phyloP scores from a whole-genome alignment of 2,797 vertebrate species.

The Florisuga fusca region DNA sequence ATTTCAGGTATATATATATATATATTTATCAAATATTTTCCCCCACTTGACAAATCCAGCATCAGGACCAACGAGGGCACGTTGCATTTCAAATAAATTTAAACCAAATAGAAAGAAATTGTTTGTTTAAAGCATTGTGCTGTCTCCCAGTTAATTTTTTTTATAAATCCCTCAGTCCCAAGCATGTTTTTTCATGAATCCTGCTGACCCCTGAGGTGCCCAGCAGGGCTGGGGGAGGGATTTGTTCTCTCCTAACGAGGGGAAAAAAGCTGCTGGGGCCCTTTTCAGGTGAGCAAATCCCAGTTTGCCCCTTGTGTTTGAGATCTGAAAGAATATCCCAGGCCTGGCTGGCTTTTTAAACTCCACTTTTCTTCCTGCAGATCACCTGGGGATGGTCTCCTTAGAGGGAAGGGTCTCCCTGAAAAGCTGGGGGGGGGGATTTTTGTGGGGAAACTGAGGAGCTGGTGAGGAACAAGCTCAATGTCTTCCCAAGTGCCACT shows the following conservation, averaged over 20 bases:
- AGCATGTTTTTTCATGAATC: not conserved
- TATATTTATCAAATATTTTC: not conserved
- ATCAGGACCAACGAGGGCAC: not conserved
- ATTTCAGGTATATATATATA: too few species aligned
- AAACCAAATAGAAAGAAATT: too few species aligned
- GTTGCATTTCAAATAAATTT: not conserved
- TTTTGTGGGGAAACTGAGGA: too few species aligned
- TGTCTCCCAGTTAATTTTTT: not conserved
- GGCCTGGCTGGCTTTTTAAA: not conserved
- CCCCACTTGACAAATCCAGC: not conserved
- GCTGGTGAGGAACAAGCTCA: too few species aligned
- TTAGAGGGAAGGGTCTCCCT: too few species aligned
- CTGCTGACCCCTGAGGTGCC: not conserved
- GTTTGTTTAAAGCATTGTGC: not conserved
- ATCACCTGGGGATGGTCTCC: too few species aligned
- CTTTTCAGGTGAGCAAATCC: not conserved
- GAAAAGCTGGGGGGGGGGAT: too few species aligned
- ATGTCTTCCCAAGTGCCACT: too few species aligned
- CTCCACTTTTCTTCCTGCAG: too few species aligned
- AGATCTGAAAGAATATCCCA: not conserved
- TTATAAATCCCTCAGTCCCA: not conserved
- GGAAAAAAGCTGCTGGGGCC: not conserved
- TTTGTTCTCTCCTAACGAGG: not conserved
- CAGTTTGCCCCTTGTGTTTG: not conserved
- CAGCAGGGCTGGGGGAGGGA: not conserved